Evolutionary conservation across 2,797 vertebrate genomes (phyloP), one percentile per base, ranked within the genome.

Genomic region (Buceros bicornis): DNA sequence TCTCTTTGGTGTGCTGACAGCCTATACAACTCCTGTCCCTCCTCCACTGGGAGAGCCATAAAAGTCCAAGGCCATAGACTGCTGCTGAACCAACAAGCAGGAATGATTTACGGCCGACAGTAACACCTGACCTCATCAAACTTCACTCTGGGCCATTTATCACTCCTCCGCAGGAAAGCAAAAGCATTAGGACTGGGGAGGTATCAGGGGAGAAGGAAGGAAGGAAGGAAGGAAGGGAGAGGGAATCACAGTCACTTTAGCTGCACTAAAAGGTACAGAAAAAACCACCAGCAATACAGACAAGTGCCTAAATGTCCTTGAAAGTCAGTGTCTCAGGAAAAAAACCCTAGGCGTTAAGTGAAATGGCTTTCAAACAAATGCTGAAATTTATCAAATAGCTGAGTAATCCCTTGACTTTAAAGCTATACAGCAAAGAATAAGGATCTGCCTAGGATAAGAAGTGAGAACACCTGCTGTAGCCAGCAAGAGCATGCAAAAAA

Each of bases 51-150:
- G 85, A 65, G 47, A 71, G 42, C 42, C 65, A 48, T 92, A 92
- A 88, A 92, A 87, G 77, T 82, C 82, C 93, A 96, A 95, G 95
- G 94, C 96, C 80, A 79, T 77, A 81, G 25, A 37, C 35, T 76
- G 82, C 47, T 88, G 76, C 77, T 91, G 82, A 96, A 83, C 89
- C 66, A 88, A 86, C 62, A 95, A 95, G 62, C 70, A 95, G 92
- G 89, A 93, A 93, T 88, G 89, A 96, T 97, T 97, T 97, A 93
- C 8, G 1, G 85, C 70, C 1, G 1, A 89, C 82, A 79, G 87
- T 70, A 93, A 88, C 89, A 84, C 73, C 70, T 88, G 89, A 96
- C 93, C 96, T 96, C 93, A 96, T 96, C 85, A 95, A 95, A 96
- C 58, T 90, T 82, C 66, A 87, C 82, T 95, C 40, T 40, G 56